Conservation (phyloP, 2,113 vertebrate species). For the Emydocephalus ijimae region DNA sequence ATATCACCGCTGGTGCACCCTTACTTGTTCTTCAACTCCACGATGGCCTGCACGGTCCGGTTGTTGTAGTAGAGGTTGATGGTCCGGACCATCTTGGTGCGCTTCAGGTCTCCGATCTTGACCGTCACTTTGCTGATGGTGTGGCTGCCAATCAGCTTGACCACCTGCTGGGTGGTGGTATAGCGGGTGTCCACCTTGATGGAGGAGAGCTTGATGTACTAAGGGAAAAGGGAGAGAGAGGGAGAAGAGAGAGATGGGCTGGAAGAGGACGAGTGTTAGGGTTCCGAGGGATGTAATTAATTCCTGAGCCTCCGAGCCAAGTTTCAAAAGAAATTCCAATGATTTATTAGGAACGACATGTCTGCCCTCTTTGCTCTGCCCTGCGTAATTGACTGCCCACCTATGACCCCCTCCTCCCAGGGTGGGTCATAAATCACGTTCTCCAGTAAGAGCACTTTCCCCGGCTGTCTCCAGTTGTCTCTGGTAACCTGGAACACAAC, state of each 20-base stretch:
- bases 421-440: too few relatives aligned
- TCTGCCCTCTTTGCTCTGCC: too few relatives aligned
- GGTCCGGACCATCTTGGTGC: constrained; percentile 98
- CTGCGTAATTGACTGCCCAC: too few relatives aligned
- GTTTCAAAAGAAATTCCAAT: too few relatives aligned
- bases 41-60: constrained; percentile 95
- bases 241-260: not conserved
- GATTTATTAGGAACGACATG: too few relatives aligned
- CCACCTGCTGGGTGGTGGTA: constrained; percentile 98
- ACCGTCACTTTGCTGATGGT: constrained; percentile 98
- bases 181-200: constrained; percentile 98
- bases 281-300: too few relatives aligned
- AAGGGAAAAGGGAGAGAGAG: not conserved
- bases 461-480: too few relatives aligned
- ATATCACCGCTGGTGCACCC: constrained; percentile 23
- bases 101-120: constrained; percentile 96
- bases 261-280: too few relatives aligned
- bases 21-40: constrained; percentile 98
- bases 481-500: too few relatives aligned
- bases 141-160: constrained; percentile 97
- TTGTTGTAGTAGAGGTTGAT: constrained; percentile 99
- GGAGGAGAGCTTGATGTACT: constrained; percentile 99
- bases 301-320: too few relatives aligned
- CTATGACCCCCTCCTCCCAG: too few relatives aligned
- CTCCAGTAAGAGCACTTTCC: too few relatives aligned